These are phyloP conservation scores for Trichacis sp. DNA, from an alignment of 2,888 invertebrate genomes.

Conservation along the genomic window DNA sequence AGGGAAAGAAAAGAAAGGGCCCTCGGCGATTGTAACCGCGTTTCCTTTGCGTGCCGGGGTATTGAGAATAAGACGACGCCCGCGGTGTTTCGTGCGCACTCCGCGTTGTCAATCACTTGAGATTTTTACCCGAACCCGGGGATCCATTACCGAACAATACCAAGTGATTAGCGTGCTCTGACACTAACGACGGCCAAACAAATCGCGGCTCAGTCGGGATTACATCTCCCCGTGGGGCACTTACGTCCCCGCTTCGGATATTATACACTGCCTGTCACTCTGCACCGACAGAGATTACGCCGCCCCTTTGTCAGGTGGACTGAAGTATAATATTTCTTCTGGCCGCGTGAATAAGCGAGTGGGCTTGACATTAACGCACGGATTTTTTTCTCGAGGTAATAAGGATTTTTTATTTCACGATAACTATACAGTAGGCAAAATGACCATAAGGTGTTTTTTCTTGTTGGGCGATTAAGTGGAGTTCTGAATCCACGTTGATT, in stretches of 20 bases:
- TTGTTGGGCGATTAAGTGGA: too few species aligned
- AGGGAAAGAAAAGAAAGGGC: background rate
- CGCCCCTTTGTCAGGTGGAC: conserved; percentile 54
- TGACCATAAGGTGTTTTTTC: too few species aligned
- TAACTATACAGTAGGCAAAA: too few species aligned
- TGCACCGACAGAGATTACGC: conserved; percentile 50
- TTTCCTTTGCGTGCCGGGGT: background rate
- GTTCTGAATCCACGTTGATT: too few species aligned
- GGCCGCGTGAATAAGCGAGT: background rate
- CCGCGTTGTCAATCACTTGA: conserved; percentile 48
- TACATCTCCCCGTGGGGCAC: conserved; percentile 54
- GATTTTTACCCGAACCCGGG: conserved; percentile 37
- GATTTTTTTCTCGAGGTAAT: background rate
- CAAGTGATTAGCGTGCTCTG: conserved; percentile 58
- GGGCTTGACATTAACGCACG: background rate
- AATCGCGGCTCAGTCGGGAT: conserved; percentile 62
- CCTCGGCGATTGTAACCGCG: background rate
- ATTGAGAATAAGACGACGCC: background rate
- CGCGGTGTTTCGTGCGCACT: conserved; percentile 31
- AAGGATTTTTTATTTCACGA: too few species aligned
- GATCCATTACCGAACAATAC: conserved; percentile 63
- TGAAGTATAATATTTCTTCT: conserved; percentile 1
- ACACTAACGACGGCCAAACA: conserved; percentile 63
- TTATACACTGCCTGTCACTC: conserved; percentile 55
- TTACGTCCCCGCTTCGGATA: conserved; percentile 50